A percentile compares a stretch with the other conserved stretches of the same genome.
These are phyloP conservation scores for Parapristionchus giblindavisi DNA, from an alignment of 2,888 invertebrate genomes.

Conservation along the genomic window DNA sequence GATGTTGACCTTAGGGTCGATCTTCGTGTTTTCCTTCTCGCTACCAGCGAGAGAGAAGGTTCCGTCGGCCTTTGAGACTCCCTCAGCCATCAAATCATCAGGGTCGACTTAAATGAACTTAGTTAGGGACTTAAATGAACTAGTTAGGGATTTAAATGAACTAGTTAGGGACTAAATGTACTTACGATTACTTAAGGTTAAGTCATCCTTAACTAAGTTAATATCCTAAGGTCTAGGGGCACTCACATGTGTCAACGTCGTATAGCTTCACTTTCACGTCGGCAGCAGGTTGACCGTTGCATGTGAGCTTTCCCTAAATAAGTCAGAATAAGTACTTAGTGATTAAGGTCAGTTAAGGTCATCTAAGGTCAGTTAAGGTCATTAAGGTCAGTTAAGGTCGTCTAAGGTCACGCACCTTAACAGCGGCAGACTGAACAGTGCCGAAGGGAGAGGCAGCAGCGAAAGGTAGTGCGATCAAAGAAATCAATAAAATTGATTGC, in stretches of 20 bases:
- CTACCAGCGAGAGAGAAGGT: constrained; percentile 54
- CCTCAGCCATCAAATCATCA: constrained; percentile 63
- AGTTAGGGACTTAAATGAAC: background rate
- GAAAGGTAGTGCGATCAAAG: background rate
- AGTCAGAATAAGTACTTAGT: constrained; percentile 46
- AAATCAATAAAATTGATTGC: background rate
- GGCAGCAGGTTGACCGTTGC: constrained; percentile 52
- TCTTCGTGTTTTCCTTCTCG: constrained; percentile 51
- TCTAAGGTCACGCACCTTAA: constrained; percentile 13
- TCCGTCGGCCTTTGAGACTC: constrained; percentile 54
- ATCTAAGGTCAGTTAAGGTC: too few relatives aligned
- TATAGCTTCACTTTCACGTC: constrained; percentile 57
- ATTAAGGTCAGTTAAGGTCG: constrained; percentile 9
- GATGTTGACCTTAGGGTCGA: constrained; percentile 52
- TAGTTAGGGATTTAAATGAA: background rate
- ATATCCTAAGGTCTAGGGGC: background rate
- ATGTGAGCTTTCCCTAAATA: constrained; percentile 51
- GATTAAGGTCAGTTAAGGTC: constrained; percentile 11
- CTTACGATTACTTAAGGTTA: background rate
- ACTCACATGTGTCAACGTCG: constrained; percentile 48
- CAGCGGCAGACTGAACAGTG: constrained; percentile 35
- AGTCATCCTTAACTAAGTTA: background rate
- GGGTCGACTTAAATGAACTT: constrained; percentile 34
- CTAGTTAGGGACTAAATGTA: background rate
- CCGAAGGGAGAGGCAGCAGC: constrained; percentile 28